Evolutionary conservation across 2,888 invertebrate species (phyloP).

Genomic region (Ophraella communa): DNA sequence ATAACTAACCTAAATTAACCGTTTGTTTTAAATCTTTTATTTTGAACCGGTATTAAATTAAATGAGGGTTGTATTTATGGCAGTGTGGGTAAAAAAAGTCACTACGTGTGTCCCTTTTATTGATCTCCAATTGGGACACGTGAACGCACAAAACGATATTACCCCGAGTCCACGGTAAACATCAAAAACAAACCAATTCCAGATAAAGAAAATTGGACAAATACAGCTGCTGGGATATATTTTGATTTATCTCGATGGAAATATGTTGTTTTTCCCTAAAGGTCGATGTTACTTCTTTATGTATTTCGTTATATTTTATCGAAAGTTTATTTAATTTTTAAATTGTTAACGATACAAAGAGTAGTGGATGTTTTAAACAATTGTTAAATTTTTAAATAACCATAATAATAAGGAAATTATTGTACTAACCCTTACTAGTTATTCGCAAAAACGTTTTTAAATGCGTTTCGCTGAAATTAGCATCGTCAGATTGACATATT

Average conservation of each 20-base stretch:
- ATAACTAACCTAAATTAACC: no score
- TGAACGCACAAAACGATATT: constrained; percentile 8
- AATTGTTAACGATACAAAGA: no score
- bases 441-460: no score
- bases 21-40: no score
- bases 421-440: no score
- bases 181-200: constrained; percentile 31
- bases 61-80: neutral
- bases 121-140: constrained; percentile 15
- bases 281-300: neutral
- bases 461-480: no score
- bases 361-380: no score
- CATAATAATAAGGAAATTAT: no score
- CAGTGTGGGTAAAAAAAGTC: neutral
- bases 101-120: constrained; percentile 4
- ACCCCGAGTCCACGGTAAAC: constrained; percentile 21
- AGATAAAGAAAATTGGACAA: constrained; percentile 19
- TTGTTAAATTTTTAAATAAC: no score
- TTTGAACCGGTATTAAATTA: neutral
- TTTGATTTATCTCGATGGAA: constrained; percentile 2
- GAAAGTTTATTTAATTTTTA: no score
- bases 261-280: neutral
- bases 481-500: no score
- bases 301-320: no score
- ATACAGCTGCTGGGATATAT: constrained; percentile 15